These are phyloP conservation scores for Garrulus glandarius DNA, from an alignment of 2,797 vertebrate species.

Conservation along the genomic window DNA sequence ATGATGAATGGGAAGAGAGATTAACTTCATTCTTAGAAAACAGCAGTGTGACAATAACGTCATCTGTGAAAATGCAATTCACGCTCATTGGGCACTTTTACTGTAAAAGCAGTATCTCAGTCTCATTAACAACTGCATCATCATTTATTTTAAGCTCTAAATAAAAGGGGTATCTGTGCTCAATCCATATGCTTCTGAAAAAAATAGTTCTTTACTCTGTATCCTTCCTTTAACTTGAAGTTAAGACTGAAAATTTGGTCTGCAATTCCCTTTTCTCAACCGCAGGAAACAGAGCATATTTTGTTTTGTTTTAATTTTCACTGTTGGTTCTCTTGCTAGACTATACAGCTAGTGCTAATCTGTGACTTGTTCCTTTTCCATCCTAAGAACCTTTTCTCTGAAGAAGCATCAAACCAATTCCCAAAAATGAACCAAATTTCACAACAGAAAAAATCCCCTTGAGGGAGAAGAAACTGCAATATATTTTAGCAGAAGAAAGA, in stretches of 20 bases:
- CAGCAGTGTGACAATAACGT: background rate
- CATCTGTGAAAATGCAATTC: background rate
- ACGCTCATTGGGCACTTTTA: background rate
- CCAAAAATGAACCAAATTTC: background rate
- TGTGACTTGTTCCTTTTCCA: background rate
- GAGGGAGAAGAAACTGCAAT: background rate
- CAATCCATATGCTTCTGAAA: background rate
- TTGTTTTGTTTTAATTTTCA: background rate
- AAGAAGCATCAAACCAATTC: background rate
- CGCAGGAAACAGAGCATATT: background rate
- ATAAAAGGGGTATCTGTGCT: background rate
- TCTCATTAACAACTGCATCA: background rate
- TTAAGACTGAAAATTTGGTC: background rate
- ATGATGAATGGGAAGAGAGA: background rate
- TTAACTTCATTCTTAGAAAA: background rate
- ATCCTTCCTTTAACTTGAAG: background rate
- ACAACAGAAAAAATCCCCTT: background rate
- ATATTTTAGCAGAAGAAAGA: background rate
- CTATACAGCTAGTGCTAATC: accelerated
- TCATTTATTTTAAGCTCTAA: background rate
- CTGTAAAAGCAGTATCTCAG: background rate
- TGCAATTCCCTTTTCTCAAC: background rate
- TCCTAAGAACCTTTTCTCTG: background rate
- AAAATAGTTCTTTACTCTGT: background rate
- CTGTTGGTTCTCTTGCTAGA: background rate